Percentiles rank a stretch among this genome's conserved stretches.
These are phyloP conservation scores for Schizopygopsis pylzovi DNA, from an alignment of 2,797 vertebrate species.

Conservation along the genomic window DNA sequence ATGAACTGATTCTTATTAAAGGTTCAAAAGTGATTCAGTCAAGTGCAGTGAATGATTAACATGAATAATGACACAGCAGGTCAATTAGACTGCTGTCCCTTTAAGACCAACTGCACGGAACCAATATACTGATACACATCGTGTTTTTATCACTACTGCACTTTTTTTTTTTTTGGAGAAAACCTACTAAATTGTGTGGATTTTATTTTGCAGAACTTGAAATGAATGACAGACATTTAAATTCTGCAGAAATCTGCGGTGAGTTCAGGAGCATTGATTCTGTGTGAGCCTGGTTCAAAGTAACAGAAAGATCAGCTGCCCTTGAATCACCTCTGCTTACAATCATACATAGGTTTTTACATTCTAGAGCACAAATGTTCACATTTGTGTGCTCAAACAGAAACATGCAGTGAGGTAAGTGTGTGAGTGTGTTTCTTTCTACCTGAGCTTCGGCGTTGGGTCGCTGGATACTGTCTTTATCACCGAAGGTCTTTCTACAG, in stretches of 20 bases:
- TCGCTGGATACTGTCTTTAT: slow-evolving; percentile 83
- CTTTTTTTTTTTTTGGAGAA: neutral
- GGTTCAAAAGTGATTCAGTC: neutral
- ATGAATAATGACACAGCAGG: neutral
- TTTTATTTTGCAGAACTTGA: neutral
- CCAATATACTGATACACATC: neutral
- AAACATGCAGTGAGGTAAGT: neutral
- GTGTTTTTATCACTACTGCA: neutral
- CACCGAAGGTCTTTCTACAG: slow-evolving; percentile 94
- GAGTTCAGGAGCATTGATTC: neutral
- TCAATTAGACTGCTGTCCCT: neutral
- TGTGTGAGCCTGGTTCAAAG: neutral
- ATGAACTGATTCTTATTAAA: neutral
- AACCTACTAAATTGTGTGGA: neutral
- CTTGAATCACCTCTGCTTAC: neutral
- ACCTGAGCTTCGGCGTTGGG: slow-evolving; percentile 89
- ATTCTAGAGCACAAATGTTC: neutral
- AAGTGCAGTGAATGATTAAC: neutral
- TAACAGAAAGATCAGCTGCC: neutral
- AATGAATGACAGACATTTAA: neutral
- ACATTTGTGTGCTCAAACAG: neutral
- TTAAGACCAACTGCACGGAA: neutral
- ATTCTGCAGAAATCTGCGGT: neutral
- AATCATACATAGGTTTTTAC: neutral
- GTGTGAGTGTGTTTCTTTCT: slow-evolving; percentile 51